Evolutionary conservation across 1,140 invertebrate genomes (phyloP).

Genomic region (Drosophila kurseongensis): DNA sequence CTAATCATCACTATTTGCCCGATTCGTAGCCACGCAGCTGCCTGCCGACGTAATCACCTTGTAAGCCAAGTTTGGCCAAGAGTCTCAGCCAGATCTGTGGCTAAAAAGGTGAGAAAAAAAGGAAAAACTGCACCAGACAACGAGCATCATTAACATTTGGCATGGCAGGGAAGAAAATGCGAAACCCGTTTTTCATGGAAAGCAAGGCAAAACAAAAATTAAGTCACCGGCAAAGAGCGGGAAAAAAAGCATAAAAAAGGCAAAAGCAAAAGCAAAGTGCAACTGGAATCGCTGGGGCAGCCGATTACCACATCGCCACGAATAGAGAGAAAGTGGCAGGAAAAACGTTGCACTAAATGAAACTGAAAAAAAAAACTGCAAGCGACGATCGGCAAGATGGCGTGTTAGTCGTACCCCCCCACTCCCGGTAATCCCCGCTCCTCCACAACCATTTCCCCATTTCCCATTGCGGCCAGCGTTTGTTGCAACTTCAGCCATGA

Average conservation of each 20-base stretch:
- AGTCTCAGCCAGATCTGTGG: conserved; percentile 18
- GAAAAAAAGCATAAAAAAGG: conserved; percentile 6
- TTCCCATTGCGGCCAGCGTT: conserved; percentile 71
- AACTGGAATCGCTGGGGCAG: conserved; percentile 23
- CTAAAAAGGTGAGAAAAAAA: conserved; percentile 3
- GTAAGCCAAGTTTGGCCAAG: conserved; percentile 39
- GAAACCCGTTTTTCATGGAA: conserved; percentile 68
- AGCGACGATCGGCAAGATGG: conserved; percentile 52
- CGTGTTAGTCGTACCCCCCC: conserved; percentile 52
- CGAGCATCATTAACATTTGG: conserved; percentile 39
- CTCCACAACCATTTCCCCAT: conserved; percentile 66
- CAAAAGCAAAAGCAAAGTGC: conserved; percentile 11
- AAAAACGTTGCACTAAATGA: conserved; percentile 57
- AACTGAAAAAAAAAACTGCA: conserved; percentile 24
- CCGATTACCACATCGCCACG: conserved; percentile 71
- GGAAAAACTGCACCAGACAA: conserved; percentile 18
- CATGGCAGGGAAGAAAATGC: conserved; percentile 54
- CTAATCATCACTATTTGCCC: conserved; percentile 12
- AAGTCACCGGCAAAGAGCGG: conserved; percentile 63
- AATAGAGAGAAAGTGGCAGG: conserved; percentile 75
- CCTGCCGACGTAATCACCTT: conserved; percentile 37
- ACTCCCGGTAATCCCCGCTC: not conserved
- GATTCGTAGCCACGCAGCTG: not conserved
- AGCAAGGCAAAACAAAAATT: conserved; percentile 61
- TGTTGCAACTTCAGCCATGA: conserved; percentile 81